Conservation (phyloP, 2,113 vertebrate genomes). For the Oncorhynchus keta region DNA sequence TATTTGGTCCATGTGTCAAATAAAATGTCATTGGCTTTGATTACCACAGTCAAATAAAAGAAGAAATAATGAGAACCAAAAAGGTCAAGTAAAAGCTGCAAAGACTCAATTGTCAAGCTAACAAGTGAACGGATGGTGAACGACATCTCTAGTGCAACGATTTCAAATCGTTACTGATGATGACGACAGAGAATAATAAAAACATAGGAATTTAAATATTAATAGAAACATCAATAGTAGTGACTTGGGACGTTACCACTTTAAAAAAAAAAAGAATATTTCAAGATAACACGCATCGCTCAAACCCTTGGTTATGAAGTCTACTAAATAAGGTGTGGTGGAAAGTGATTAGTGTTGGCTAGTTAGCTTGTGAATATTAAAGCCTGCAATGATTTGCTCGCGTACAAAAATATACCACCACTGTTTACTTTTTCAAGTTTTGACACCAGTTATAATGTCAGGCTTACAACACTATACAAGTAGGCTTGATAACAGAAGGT, state of each 20-base stretch:
- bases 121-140: not conserved
- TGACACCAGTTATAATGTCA: not conserved
- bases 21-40: too few species aligned
- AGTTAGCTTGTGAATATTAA: too few species aligned
- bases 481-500: not conserved
- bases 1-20: too few species aligned
- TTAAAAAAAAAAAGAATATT: not conserved
- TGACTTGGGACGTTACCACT: not conserved
- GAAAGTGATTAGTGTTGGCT: too few species aligned
- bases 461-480: not conserved
- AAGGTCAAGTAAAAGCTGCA: not conserved
- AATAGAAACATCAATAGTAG: not conserved
- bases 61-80: not conserved
- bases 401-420: not conserved
- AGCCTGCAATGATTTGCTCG: too few species aligned
- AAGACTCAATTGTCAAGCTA: not conserved
- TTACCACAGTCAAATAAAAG: not conserved
- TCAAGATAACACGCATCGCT: not conserved
- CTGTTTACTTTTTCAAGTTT: not conserved
- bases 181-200: not conserved
- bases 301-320: not conserved
- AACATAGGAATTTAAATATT: not conserved
- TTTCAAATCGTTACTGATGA: not conserved
- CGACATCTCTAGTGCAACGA: not conserved
- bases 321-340: not conserved